These are phyloP conservation scores for Panagrolaimus sp. DNA, from an alignment of 1,140 invertebrate species.

Conservation along the genomic window DNA sequence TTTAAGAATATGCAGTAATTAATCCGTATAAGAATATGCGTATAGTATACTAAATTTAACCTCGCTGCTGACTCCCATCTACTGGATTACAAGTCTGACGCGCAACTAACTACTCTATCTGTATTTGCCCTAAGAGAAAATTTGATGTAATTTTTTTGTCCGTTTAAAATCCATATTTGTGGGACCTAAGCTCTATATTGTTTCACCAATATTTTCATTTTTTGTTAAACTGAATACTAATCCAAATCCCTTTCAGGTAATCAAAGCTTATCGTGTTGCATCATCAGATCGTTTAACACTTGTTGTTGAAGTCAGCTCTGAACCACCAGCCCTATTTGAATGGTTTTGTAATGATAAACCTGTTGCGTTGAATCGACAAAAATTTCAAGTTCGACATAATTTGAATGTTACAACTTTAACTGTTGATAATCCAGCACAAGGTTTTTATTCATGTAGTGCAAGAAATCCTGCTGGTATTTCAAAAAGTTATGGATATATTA, in stretches of 20 bases:
- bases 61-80: no score
- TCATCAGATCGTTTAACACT: constrained; percentile 48
- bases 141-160: no score
- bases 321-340: constrained; percentile 48
- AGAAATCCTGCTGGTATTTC: constrained; percentile 51
- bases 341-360: constrained; percentile 46
- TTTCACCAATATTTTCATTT: no score
- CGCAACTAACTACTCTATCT: no score
- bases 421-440: constrained; percentile 43
- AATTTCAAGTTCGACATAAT: constrained; percentile 42
- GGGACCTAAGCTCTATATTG: no score
- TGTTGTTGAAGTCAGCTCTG: constrained; percentile 53
- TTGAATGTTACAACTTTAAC: constrained; percentile 46
- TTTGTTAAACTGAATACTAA: neutral
- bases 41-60: no score
- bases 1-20: no score
- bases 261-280: constrained; percentile 52
- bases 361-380: constrained; percentile 19
- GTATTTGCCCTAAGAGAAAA: no score
- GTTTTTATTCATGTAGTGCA: constrained; percentile 47
- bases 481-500: constrained; percentile 55
- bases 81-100: no score
- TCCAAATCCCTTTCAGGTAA: constrained; percentile 28
- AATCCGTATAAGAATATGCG: no score
- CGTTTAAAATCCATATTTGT: no score